Evolutionary conservation across 2,797 vertebrate species (phyloP), one percentile per base, ranked within the genome.

Genomic region (Pteropus rufus): DNA sequence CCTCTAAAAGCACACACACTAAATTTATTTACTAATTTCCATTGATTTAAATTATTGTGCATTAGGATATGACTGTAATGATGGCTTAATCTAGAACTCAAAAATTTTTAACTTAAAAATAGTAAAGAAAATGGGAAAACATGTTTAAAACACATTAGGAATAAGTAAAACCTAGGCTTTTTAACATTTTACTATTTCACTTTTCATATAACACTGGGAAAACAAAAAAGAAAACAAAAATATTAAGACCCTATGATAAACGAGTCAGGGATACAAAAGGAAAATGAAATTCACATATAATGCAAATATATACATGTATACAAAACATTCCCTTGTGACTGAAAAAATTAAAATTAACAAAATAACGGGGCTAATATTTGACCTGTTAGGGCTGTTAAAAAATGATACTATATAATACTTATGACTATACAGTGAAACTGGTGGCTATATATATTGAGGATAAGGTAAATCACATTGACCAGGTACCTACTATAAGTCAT

Each of bases 221-320:
- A 96, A 84, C 8, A 91, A 88, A 10, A 76, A 72, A 58, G 67
- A 92, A 93, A 84, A 41, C 14, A 46, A 83, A 94, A 76, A 88
- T 12, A 72, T 60, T 91, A 94, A 91, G 29, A 82, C 19, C 10
- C 1, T 75, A 72, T 8, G 39, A 85, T 54, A 87, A 88, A 76
- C 84, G 12, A 73, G 44, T 75, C 75, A 84, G 62, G 2, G 36
- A 91, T 31, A 56, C 41, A 69, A 89, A 77, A 96, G 58, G 21
- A 93, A 96, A 76, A 82, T 58, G 52, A 88, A 91, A 75, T 67
- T 56, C 26, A 18, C 26, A 5, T 89, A n/a, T 58, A 91, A 86
- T 85, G 14, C 26, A 89, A 64, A 58, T 49, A 86, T 56, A 29
- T 41, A 23, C 16, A 64, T 36, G 80, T 69, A 85, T 41, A 72